Evolutionary conservation across 1,140 invertebrate genomes (phyloP), one percentile per base, ranked within the genome.

Genomic region (Leptinotarsa defecta): DNA sequence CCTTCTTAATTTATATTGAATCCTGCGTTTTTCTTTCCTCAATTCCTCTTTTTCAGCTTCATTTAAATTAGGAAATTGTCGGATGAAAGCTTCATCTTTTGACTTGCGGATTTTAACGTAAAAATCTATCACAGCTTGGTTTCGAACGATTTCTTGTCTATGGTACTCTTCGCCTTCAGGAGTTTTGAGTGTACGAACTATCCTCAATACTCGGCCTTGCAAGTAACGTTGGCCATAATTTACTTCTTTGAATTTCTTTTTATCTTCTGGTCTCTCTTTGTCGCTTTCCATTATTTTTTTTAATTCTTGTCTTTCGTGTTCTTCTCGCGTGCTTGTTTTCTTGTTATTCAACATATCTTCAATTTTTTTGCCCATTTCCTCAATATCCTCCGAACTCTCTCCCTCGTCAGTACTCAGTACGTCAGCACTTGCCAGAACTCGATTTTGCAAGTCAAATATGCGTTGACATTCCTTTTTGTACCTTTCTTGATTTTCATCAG

Each of bases 391-490:
- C 0, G 95, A 97, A 84, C 96, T 95, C 85, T 98, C 94, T 43
- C 95, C 97, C 71, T 82, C 82, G 22, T 79, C 78, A 3, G 78
- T 79, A 74, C 96, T 98, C 0, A 99, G 87, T 1, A 98, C 93
- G 88, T 99, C 98, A 11, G 91, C 90, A 24, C 96, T 98, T 1
- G 94, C 90, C 0, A 99, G 86, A 13, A 99, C 96, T 52, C 95
- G 90, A 88, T 99, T 99, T 87, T 99, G 98, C 6, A 99, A 87
- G 84, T 99, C 97, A 86, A 99, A 99, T 79, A 99, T 97, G 73
- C 96, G 89, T 86, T 99, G 98, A 86, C 98, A 99, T 84, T 99
- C 98, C 86, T 99, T 97, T 87, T 99, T 99, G 83, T 99, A 99
- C 85, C 96, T 91, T 87, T 99, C 98, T 87, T 99, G 98, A 87